A percentile compares a stretch with the other conserved stretches of the same genome.
phyloP scores from a whole-genome alignment of 2,797 vertebrate species.

The Huso huso region DNA sequence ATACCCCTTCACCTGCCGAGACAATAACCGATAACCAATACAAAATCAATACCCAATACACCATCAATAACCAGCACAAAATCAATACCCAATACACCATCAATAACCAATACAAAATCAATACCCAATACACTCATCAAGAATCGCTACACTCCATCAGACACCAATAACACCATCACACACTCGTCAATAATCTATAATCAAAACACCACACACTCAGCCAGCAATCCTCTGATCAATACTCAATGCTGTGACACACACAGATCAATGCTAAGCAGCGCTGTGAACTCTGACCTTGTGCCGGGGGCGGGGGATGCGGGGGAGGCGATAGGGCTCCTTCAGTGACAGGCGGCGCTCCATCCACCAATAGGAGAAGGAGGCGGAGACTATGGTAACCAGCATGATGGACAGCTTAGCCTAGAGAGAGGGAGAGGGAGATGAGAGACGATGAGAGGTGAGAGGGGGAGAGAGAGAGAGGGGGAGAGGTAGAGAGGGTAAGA shows the following conservation, averaged over 20 bases:
- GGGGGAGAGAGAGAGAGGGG: neutral
- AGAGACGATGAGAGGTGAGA: neutral
- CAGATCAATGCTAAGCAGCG: neutral
- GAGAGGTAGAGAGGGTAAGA: neutral
- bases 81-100: too few relatives aligned
- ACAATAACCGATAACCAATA: conserved; percentile 2
- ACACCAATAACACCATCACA: too few relatives aligned
- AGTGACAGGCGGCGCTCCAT: conserved; percentile 75
- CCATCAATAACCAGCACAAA: too few relatives aligned
- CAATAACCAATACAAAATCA: too few relatives aligned
- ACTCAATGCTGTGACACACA: too few relatives aligned
- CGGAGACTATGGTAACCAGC: conserved; percentile 59
- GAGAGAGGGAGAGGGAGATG: neutral
- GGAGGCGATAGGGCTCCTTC: conserved; percentile 58
- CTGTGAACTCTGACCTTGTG: conserved; percentile 57
- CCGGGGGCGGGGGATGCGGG: conserved; percentile 81
- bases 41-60: too few relatives aligned
- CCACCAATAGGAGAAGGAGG: conserved; percentile 61
- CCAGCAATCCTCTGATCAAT: too few relatives aligned
- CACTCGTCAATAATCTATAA: too few relatives aligned
- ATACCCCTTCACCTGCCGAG: conserved; percentile 74
- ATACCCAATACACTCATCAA: too few relatives aligned
- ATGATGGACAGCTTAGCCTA: conserved; percentile 84
- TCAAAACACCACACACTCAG: too few relatives aligned
- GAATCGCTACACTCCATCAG: too few relatives aligned